Conservation (phyloP, 2,888 invertebrate species). For the Archaeoteleia sp. region DNA sequence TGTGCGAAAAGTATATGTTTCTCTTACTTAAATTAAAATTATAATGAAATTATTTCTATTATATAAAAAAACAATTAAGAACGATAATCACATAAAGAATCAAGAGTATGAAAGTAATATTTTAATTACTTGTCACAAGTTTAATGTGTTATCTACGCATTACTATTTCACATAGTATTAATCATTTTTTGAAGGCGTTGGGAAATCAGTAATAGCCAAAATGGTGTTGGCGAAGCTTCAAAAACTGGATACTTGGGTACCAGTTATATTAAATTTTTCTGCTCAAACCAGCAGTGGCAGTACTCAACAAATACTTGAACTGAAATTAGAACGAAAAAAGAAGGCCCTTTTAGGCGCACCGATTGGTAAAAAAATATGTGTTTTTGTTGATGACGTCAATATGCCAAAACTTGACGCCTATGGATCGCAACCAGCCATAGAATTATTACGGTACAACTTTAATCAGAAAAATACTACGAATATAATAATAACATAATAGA, state of each 20-base stretch:
- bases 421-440: slow-evolving; percentile 94
- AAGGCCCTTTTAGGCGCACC: slow-evolving; percentile 89
- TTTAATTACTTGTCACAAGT: too few species aligned
- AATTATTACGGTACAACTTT: slow-evolving; percentile 88
- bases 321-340: slow-evolving; percentile 88
- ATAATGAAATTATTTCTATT: too few species aligned
- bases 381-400: slow-evolving; percentile 94
- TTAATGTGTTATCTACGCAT: too few species aligned
- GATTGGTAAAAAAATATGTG: slow-evolving; percentile 85
- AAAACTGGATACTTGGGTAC: slow-evolving; percentile 80
- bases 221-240: slow-evolving; percentile 82
- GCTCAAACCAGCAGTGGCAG: slow-evolving; percentile 91
- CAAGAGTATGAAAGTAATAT: too few species aligned
- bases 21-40: too few species aligned
- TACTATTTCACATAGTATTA: too few species aligned
- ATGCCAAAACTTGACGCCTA: slow-evolving; percentile 92
- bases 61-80: too few species aligned
- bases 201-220: slow-evolving; percentile 91
- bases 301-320: slow-evolving; percentile 91
- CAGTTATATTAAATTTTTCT: slow-evolving; percentile 90
- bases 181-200: slow-evolving; percentile 80
- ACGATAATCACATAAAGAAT: too few species aligned
- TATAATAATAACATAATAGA: not conserved
- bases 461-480: too few species aligned
- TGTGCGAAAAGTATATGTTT: too few species aligned